Base-by-base conservation (phyloP, 2,797 vertebrate species). In the Lemur catta region DNA sequence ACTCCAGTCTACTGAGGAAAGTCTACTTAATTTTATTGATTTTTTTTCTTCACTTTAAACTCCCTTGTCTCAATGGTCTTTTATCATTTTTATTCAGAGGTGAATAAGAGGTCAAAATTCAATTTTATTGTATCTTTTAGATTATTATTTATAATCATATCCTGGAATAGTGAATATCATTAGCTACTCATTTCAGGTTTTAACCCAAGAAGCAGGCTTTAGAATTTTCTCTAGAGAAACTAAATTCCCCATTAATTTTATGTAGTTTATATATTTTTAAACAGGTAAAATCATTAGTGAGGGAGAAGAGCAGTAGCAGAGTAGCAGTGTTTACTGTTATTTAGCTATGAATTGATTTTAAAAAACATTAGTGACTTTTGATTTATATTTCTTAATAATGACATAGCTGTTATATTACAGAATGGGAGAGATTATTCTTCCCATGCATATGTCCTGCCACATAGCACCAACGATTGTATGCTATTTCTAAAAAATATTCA, bases 41-140 rank as follows among this genome's bases (percentile, higher is more conserved):
- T 89, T 91, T 89, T 92, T 30, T 26, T 12, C 65, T 90, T 82
- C 22, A 81, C 12, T 79, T 94, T 76, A 63, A 90, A 96, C 84
- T 88, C 30, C 10, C 92, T 87, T 75, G 30, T 86, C 50, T 13
- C 61, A 38, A 6, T 75, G 76, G 50, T 82, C 80, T 86, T 95
- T 84, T 75, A 92, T 94, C 75, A 94, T 85, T 96, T 97, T 95
- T 97, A 96, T 75, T 81, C 57, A 71, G 80, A 75, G 71, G 82
- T 91, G 59, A 93, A 59, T 35, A 87, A 33, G 48, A 72, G 65
- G 86, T 89, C 76, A 95, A 95, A 95, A 95, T 96, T 98, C 48
- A 93, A 71, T 90, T 96, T 95, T 92, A 86, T 50, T 94, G 0
- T 67, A 65, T 93, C 30, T 96, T 96, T 96, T 12, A 94, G 18